Evolutionary conservation across 2,888 invertebrate species (phyloP).

Genomic region (Drosophila meridiana): DNA sequence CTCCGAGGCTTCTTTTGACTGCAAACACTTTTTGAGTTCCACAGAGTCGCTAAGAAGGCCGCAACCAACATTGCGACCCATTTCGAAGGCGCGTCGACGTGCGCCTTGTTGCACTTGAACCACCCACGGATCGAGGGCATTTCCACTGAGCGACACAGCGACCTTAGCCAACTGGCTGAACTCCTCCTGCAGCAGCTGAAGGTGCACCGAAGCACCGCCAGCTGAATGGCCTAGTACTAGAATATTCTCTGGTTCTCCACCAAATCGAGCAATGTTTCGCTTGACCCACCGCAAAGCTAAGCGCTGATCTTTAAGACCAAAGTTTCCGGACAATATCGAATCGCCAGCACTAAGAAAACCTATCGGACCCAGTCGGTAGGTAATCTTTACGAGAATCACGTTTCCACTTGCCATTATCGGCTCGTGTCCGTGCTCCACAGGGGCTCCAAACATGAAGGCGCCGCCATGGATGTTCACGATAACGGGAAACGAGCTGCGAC

Average conservation of each 20-base stretch:
- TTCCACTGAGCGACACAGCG: conserved; percentile 88
- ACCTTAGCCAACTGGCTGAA: conserved; percentile 57
- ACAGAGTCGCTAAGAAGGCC: conserved; percentile 85
- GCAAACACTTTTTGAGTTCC: conserved; percentile 85
- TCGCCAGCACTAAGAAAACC: conserved; percentile 92
- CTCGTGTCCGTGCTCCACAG: conserved; percentile 85
- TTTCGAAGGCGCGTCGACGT: conserved; percentile 87
- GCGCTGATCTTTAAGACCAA: conserved; percentile 59
- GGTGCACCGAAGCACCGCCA: conserved; percentile 91
- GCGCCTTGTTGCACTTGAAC: conserved; percentile 86
- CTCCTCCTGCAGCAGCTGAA: conserved; percentile 89
- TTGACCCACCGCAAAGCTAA: conserved; percentile 58
- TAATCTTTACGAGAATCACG: conserved; percentile 89
- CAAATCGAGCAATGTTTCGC: conserved; percentile 83
- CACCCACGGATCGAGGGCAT: conserved; percentile 88
- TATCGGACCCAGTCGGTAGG: conserved; percentile 90
- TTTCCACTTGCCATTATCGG: conserved; percentile 87
- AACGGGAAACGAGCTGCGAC: conserved; percentile 86
- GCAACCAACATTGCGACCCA: conserved; percentile 89
- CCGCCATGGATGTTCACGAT: conserved; percentile 89
- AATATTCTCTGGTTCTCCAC: conserved; percentile 86
- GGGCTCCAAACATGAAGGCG: conserved; percentile 89
- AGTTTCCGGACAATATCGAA: conserved; percentile 86
- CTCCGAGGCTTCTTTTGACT: conserved; percentile 17
- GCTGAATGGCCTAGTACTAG: conserved; percentile 90